phyloP scores from a whole-genome alignment of 1,140 invertebrate species.

The Thalassaphorura encarpata region DNA sequence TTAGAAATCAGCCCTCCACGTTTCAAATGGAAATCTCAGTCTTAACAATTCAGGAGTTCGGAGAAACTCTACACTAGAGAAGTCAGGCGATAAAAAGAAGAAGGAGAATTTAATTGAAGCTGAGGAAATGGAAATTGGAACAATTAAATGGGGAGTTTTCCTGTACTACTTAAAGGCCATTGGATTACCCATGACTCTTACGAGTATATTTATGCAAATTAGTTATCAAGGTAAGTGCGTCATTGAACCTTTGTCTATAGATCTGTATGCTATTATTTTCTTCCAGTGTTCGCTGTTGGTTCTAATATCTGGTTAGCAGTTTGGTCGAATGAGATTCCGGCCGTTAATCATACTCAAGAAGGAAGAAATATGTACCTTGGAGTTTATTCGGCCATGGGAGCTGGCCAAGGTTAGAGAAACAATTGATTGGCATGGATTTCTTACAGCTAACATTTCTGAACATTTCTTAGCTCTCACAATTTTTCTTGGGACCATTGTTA shows the following conservation, averaged over 20 bases:
- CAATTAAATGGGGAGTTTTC: not conserved
- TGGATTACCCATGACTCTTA: not conserved
- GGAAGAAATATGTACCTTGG: slow-evolving; percentile 67
- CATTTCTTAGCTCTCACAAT: not conserved
- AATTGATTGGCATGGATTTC: no score
- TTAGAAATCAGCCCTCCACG: no score
- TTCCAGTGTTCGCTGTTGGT: slow-evolving; percentile 8
- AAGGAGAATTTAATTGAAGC: not conserved
- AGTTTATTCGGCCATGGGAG: slow-evolving; percentile 72
- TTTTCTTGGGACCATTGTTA: not conserved
- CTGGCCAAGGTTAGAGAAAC: slow-evolving; percentile 80
- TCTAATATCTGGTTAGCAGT: slow-evolving; percentile 13
- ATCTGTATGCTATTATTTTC: not conserved
- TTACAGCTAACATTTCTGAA: no score
- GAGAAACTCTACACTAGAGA: no score
- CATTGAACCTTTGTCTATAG: not conserved
- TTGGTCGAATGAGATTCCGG: slow-evolving; percentile 18
- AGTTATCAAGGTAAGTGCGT: not conserved
- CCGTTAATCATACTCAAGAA: slow-evolving; percentile 23
- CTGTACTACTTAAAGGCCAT: not conserved
- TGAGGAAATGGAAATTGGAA: not conserved
- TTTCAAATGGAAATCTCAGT: no score
- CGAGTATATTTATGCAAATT: not conserved
- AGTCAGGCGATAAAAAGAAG: no score
- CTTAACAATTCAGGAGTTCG: no score